phyloP scores from a whole-genome alignment of 64 coral and sea anemone genomes.

The Exaiptasia diaphana region DNA sequence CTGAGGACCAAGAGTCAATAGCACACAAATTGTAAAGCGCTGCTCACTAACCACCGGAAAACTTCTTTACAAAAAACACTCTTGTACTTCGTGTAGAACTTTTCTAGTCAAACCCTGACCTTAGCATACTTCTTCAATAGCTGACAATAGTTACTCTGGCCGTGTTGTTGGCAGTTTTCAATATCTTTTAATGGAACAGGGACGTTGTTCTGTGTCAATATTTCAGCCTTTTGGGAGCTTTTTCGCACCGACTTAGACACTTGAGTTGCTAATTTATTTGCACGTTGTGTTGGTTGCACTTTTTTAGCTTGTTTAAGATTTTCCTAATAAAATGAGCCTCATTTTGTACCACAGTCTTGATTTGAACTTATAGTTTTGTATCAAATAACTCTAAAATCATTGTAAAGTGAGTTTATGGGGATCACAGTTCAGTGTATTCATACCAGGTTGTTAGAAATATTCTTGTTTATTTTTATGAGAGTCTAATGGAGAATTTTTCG shows the following conservation, averaged over 20 bases:
- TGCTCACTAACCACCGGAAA: constrained; percentile 41
- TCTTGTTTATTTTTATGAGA: neutral
- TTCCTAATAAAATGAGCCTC: neutral
- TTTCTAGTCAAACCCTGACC: no score
- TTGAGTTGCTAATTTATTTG: neutral
- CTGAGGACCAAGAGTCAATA: constrained; percentile 11
- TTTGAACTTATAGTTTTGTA: neutral
- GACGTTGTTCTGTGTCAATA: neutral
- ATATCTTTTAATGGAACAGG: constrained; percentile 1
- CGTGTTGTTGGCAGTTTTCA: no score
- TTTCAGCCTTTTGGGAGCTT: neutral
- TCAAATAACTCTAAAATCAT: no score
- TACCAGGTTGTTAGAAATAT: neutral
- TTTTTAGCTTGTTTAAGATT: neutral
- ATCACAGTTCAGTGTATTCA: neutral
- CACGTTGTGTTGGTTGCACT: neutral
- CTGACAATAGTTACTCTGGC: no score
- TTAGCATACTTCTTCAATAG: no score
- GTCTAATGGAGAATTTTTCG: neutral
- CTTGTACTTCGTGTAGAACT: neutral
- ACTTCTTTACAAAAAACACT: constrained; percentile 40
- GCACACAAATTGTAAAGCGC: constrained; percentile 46
- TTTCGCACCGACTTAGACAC: constrained; percentile 1
- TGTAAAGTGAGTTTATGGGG: no score
- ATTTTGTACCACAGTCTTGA: neutral